These are phyloP conservation scores for Melanostoma scalare DNA, from an alignment of 2,888 invertebrate genomes.

Conservation along the genomic window DNA sequence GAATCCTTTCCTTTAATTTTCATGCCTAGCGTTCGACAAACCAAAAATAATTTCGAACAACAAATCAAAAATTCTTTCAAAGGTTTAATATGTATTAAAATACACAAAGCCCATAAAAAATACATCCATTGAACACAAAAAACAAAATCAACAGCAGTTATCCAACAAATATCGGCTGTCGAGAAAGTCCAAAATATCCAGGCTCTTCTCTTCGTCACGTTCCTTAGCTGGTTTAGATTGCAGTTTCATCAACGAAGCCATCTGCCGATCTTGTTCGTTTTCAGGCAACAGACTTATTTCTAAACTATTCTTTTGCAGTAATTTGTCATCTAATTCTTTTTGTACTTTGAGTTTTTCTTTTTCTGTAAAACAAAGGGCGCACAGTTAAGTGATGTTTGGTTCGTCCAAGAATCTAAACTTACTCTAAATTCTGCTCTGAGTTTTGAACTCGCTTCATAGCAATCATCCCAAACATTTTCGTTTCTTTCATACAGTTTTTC, in stretches of 20 bases:
- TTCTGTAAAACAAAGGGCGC: conserved; percentile 82
- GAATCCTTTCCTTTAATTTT: too few species aligned
- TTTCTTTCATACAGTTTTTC: conserved; percentile 90
- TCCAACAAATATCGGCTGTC: too few species aligned
- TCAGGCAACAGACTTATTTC: conserved; percentile 91
- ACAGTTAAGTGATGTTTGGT: conserved; percentile 33
- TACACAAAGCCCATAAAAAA: too few species aligned
- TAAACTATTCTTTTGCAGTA: conserved; percentile 89
- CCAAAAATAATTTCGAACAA: too few species aligned
- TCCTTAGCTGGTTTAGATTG: conserved; percentile 86
- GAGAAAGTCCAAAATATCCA: conserved; percentile 81
- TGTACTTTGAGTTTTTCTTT: conserved; percentile 88
- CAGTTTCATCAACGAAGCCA: conserved; percentile 89
- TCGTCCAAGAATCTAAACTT: conserved; percentile 76
- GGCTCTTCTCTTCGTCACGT: conserved; percentile 83
- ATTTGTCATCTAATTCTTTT: conserved; percentile 86
- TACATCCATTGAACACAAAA: too few species aligned
- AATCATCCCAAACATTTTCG: conserved; percentile 94
- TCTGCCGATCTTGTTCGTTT: conserved; percentile 89
- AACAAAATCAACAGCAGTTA: too few species aligned
- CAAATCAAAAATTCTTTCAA: too few species aligned
- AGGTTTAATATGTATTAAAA: too few species aligned
- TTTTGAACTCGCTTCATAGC: conserved; percentile 94
- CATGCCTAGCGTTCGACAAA: too few species aligned
- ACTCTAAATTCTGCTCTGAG: conserved; percentile 94